These are phyloP conservation scores for Phengaris alcon DNA, from an alignment of 2,888 invertebrate genomes.

Conservation along the genomic window DNA sequence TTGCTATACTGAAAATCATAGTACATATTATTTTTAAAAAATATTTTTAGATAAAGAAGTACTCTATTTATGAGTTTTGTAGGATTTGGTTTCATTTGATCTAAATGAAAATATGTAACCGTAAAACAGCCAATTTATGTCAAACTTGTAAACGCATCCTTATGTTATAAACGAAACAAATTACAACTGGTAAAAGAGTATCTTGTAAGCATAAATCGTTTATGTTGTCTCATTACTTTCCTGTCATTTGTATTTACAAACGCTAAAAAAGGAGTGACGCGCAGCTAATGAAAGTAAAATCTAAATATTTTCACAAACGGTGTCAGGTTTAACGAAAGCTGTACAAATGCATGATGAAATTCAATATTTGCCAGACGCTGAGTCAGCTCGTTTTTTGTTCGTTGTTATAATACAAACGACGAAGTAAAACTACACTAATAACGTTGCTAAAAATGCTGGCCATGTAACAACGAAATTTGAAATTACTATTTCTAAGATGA, in stretches of 20 bases:
- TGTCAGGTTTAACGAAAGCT: conserved; percentile 23
- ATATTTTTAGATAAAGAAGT: too few relatives aligned
- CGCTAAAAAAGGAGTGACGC: conserved; percentile 9
- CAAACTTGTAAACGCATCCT: too few relatives aligned
- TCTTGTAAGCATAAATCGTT: neutral
- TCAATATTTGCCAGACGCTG: neutral
- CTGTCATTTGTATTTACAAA: neutral
- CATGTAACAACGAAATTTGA: neutral
- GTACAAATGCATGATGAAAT: conserved; percentile 23
- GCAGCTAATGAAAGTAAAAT: conserved; percentile 18
- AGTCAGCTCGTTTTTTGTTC: conserved; percentile 19
- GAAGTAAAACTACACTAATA: neutral
- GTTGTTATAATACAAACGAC: neutral
- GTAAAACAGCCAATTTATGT: too few relatives aligned
- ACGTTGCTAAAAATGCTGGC: neutral
- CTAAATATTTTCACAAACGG: conserved; percentile 22
- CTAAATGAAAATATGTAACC: too few relatives aligned
- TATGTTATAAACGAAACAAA: too few relatives aligned
- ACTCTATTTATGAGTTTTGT: too few relatives aligned
- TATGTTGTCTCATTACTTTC: neutral
- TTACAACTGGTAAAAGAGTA: neutral
- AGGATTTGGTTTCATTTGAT: too few relatives aligned
- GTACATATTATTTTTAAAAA: too few relatives aligned
- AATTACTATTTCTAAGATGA: neutral
- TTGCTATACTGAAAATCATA: too few relatives aligned